phyloP scores from a whole-genome alignment of 1,140 invertebrate genomes.

The Leguminivora glycinivorella region DNA sequence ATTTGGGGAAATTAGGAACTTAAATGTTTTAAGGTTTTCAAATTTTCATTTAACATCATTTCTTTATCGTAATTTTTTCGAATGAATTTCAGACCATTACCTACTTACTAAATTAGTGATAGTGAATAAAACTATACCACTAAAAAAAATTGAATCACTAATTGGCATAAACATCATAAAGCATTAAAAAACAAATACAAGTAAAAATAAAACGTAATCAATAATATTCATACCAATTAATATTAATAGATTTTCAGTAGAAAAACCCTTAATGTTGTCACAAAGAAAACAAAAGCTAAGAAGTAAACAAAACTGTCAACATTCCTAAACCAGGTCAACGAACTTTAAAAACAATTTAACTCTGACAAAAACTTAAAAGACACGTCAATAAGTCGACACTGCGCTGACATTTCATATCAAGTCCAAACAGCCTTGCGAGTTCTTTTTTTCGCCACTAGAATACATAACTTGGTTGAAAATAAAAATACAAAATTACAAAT shows the following conservation, averaged over 20 bases:
- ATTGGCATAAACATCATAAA: no score
- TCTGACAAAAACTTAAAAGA: neutral
- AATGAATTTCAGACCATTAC: no score
- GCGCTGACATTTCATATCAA: neutral
- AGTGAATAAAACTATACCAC: no score
- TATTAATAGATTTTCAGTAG: neutral
- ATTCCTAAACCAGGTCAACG: slow-evolving; percentile 20
- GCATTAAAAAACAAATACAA: no score
- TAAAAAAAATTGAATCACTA: no score
- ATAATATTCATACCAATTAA: neutral
- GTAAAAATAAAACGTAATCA: neutral
- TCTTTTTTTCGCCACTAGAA: slow-evolving; percentile 2
- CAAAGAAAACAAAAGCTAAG: neutral
- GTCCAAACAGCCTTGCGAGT: neutral
- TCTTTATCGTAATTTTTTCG: no score
- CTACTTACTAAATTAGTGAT: no score
- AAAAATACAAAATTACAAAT: neutral
- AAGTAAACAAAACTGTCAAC: slow-evolving; percentile 17
- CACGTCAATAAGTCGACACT: neutral
- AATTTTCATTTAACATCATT: no score
- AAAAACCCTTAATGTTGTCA: neutral
- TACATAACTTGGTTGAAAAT: neutral
- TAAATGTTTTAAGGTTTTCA: no score
- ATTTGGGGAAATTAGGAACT: no score
- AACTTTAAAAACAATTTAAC: neutral